Evolutionary conservation across 2,797 vertebrate genomes (phyloP), one percentile per base, ranked within the genome.

Genomic region (Lithobates sylvaticus): DNA sequence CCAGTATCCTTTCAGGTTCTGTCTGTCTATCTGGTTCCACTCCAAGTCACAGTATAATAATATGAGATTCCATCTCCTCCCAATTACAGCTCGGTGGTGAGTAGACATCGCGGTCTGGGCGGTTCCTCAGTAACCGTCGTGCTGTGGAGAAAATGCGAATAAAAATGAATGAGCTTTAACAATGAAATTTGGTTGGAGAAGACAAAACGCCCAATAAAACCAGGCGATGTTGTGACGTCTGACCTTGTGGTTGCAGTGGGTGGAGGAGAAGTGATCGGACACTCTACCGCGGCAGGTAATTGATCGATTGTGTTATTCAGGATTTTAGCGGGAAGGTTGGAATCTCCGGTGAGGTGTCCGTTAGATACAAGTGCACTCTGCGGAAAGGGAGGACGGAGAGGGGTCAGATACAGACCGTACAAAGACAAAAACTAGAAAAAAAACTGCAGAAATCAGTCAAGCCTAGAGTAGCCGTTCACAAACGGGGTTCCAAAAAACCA

Each of bases 51-150:
- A 65, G 23, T 65, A 65, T 10, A 26, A 65, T 10, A 26, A 64
- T 5, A n/a, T 2, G n/a, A 4, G 61, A 21, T 65, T 26, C 61
- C 61, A 0, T 26, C 23, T 3, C 23, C 70, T 10, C 39, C 42
- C 78, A 87, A 91, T 97, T 92, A 99, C 89, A 99, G 98, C 91
- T 99, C 98, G 82, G 98, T 99, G 88, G 98, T 99, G 91, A 99
- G 95, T 91, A 99, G 96, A 91, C 97, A 96, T 91, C 95, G 96
- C 15, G 92, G 93, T 92, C 91, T 86, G 90, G 92, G 32, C 89
- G 92, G 90, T 85, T 96, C 95, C 88, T 96, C 95, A 0, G 88
- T 58, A 76, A 86, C 72, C 58, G 47, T 78, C 29, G 90, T 83
- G 86, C 94, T 95, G 87, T 80, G 90, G 85, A 50, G 69, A 80